phyloP scores from a whole-genome alignment of 2,113 vertebrate genomes.

The Lepisosteus oculatus region DNA sequence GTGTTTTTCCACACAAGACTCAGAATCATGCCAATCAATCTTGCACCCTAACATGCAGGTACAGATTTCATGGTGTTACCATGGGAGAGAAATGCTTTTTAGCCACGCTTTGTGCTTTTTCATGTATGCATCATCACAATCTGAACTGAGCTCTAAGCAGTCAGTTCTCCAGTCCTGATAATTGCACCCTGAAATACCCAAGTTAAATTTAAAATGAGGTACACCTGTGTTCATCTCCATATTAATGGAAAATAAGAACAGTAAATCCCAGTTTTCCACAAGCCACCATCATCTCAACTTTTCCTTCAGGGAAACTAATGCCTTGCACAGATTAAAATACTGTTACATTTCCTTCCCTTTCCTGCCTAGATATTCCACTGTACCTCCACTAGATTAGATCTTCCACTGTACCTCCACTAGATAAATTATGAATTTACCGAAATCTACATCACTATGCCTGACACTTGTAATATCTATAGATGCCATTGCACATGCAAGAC shows the following conservation, averaged over 20 bases:
- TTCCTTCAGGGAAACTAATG: constrained; percentile 70
- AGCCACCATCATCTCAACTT: constrained; percentile 67
- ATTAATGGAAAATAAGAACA: constrained; percentile 75
- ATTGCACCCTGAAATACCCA: constrained; percentile 73
- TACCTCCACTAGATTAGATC: constrained; percentile 57
- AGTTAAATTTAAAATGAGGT: constrained; percentile 71
- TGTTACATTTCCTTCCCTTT: constrained; percentile 46
- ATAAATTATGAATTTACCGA: constrained; percentile 69
- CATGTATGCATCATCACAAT: constrained; percentile 42
- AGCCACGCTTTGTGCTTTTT: constrained; percentile 33
- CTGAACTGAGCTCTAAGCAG: constrained; percentile 23
- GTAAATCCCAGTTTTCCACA: constrained; percentile 74
- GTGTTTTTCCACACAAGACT: constrained; percentile 40
- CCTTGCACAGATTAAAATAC: constrained; percentile 66
- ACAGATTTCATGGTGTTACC: constrained; percentile 30
- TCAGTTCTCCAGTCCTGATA: constrained; percentile 47
- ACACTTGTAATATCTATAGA: constrained; percentile 67
- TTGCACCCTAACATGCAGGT: constrained; percentile 52
- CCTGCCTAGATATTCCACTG: constrained; percentile 39
- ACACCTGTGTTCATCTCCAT: constrained; percentile 76
- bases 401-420: constrained; percentile 56
- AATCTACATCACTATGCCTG: constrained; percentile 59
- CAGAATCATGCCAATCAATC: constrained; percentile 39
- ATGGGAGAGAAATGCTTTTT: constrained; percentile 28
- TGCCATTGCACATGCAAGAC: constrained; percentile 59